Conservation (phyloP, 2,113 vertebrate genomes). For the Apeltes quadracus region DNA sequence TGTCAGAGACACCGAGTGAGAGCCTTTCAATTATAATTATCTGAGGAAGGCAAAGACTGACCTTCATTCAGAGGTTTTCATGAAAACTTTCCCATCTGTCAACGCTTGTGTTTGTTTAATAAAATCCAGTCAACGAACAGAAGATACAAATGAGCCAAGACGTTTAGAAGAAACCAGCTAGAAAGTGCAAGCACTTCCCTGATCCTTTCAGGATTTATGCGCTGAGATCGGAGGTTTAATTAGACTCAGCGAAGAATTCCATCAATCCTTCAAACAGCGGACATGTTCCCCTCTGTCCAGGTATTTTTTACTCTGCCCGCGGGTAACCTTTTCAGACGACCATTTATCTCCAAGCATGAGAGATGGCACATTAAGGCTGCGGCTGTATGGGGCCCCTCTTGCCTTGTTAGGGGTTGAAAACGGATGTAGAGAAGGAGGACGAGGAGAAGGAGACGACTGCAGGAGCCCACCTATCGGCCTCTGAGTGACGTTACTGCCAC, state of each 20-base stretch:
- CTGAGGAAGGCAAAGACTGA: slow-evolving; percentile 16
- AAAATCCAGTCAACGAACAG: slow-evolving; percentile 14
- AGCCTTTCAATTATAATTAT: slow-evolving; percentile 16
- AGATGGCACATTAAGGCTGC: slow-evolving; percentile 50
- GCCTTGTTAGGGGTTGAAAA: slow-evolving; percentile 53
- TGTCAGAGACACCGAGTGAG: slow-evolving; percentile 30
- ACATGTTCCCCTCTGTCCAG: slow-evolving; percentile 21
- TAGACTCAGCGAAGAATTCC: slow-evolving; percentile 5
- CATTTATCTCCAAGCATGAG: slow-evolving; percentile 26
- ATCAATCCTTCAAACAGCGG: slow-evolving; percentile 26
- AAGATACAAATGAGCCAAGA: slow-evolving; percentile 3
- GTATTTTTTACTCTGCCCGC: slow-evolving; percentile 41
- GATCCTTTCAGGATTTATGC: slow-evolving; percentile 38
- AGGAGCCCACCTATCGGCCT: slow-evolving; percentile 54
- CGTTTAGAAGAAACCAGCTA: slow-evolving; percentile 14
- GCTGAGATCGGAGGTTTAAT: slow-evolving; percentile 45
- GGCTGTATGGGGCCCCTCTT: slow-evolving; percentile 43
- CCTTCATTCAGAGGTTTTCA: slow-evolving; percentile 14
- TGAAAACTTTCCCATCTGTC: slow-evolving; percentile 5
- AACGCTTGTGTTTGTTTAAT: slow-evolving; percentile 24
- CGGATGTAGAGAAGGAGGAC: slow-evolving; percentile 9
- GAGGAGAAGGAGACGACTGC: slow-evolving; percentile 44
- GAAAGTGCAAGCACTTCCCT: slow-evolving; percentile 13
- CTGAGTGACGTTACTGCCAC: slow-evolving; percentile 31
- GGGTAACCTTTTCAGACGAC: slow-evolving; percentile 55